A percentile compares a stretch with the other conserved stretches of the same genome.
phyloP scores from a whole-genome alignment of 2,888 invertebrate species.

The Dynastes maya region DNA sequence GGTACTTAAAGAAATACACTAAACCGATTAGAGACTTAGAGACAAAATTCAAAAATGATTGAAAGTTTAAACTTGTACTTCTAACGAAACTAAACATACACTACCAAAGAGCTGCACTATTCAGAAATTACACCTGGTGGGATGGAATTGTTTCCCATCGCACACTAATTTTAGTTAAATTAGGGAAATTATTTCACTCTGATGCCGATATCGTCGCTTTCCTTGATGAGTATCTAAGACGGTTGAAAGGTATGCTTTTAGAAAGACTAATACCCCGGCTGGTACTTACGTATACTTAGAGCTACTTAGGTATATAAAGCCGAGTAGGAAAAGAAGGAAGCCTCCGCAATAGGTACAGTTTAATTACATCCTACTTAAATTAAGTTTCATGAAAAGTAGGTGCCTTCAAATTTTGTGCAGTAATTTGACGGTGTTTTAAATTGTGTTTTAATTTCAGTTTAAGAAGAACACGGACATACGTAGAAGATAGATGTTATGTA shows the following conservation, averaged over 20 bases:
- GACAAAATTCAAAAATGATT: too few relatives aligned
- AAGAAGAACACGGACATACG: too few relatives aligned
- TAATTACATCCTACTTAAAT: conserved; percentile 7
- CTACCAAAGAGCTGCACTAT: too few relatives aligned
- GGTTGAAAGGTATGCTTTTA: conserved; percentile 6
- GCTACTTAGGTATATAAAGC: neutral
- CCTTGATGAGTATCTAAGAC: neutral
- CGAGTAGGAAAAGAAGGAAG: neutral
- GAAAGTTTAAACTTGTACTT: too few relatives aligned
- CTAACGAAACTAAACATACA: too few relatives aligned
- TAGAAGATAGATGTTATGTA: too few relatives aligned
- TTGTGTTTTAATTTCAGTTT: too few relatives aligned
- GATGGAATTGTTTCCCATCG: conserved; percentile 22
- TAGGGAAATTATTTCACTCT: conserved; percentile 24
- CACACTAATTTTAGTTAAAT: conserved; percentile 29
- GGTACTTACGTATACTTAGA: conserved; percentile 12
- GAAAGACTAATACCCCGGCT: neutral
- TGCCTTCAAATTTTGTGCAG: too few relatives aligned
- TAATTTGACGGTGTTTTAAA: too few relatives aligned
- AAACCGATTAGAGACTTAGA: too few relatives aligned
- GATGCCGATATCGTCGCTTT: conserved; percentile 6
- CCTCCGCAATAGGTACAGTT: neutral
- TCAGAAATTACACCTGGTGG: conserved; percentile 4
- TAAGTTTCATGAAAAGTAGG: neutral
- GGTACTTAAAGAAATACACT: too few relatives aligned